Conservation (phyloP, 1,140 invertebrate species). For the Drosophila orosa region DNA sequence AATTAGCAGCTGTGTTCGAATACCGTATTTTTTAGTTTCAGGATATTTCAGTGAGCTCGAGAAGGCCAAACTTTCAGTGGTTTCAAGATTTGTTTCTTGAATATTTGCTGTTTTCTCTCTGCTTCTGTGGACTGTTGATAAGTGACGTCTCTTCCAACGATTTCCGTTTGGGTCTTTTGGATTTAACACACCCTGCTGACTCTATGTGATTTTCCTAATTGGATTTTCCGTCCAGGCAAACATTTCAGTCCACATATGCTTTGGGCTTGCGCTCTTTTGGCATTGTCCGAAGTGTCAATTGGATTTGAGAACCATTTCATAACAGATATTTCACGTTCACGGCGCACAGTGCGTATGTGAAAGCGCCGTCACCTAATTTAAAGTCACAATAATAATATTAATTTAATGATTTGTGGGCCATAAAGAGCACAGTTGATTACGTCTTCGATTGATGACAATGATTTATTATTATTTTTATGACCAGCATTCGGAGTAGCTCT, state of each 20-base stretch:
- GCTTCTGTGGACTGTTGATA: constrained; percentile 21
- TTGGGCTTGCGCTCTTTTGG: constrained; percentile 19
- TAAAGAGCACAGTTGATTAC: constrained; percentile 31
- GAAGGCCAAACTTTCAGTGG: not conserved
- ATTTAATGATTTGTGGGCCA: constrained; percentile 27
- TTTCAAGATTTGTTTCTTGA: constrained; percentile 11
- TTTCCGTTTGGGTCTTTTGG: constrained; percentile 25
- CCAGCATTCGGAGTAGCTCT: constrained; percentile 32
- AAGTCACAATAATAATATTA: constrained; percentile 37
- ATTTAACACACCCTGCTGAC: constrained; percentile 27
- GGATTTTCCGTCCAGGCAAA: constrained; percentile 50
- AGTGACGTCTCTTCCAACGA: constrained; percentile 8
- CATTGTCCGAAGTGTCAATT: constrained; percentile 48
- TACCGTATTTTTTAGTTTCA: constrained; percentile 33
- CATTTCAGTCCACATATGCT: constrained; percentile 15
- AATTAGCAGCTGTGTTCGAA: constrained; percentile 67
- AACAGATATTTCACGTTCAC: constrained; percentile 13
- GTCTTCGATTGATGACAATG: constrained; percentile 42
- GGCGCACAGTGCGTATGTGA: constrained; percentile 14
- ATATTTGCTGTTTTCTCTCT: constrained; percentile 2
- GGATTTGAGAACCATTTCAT: constrained; percentile 48
- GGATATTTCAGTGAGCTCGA: constrained; percentile 40
- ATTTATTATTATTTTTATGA: constrained; percentile 54
- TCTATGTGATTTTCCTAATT: constrained; percentile 51
- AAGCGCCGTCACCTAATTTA: constrained; percentile 8